Base-by-base conservation (phyloP, 2,113 vertebrate species). In the Sisor rabdophorus region DNA sequence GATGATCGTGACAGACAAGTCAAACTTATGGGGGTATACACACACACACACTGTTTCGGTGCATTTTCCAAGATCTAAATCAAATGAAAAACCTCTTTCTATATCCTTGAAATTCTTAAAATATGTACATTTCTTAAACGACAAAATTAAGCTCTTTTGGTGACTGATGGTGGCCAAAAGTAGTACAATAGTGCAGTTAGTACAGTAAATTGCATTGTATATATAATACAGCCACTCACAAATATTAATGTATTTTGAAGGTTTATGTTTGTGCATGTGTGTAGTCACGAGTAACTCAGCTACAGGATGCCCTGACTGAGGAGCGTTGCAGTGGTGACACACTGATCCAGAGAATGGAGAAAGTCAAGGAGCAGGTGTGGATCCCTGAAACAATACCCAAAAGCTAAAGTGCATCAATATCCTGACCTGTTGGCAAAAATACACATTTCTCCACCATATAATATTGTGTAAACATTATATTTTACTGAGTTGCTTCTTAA, bases 11-110 rank as follows among this genome's bases (percentile, higher is more conserved):
- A 91, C 44, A 89, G 93, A 58, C 93, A 97, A 7, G 65, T 93
- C 81, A 97, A 95, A 89, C 86, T 95, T 61, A 90, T 96, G 92
- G 95, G 98, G 96, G 97, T 98, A 85, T 78, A 24, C n/a, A 58
- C 48, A 67, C 61, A 65, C 65, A 58, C 44, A 47, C 54, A 60
- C 30, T n/a, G n/a, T n/a, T n/a, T n/a, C n/a, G n/a, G n/a, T n/a
- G n/a, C n/a, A n/a, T n/a, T n/a, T n/a, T n/a, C n/a, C 22, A n/a
- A 26, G 2, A 48, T 48, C 44, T 50, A 8, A 50, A 64, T 12
- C 11, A 22, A 7, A 11, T 64, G 36, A 15, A 63, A 30, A 63
- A 17, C 10, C 32, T 0, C 40, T 4, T 64, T 40, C 11, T 36
- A 6, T 2, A 36, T 36, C 6, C 32, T 36, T 3, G 32, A 44